A percentile compares a stretch with the other conserved stretches of the same genome.
Conservation (phyloP, 2,113 vertebrate genomes). For the Antechinus stuartii region DNA sequence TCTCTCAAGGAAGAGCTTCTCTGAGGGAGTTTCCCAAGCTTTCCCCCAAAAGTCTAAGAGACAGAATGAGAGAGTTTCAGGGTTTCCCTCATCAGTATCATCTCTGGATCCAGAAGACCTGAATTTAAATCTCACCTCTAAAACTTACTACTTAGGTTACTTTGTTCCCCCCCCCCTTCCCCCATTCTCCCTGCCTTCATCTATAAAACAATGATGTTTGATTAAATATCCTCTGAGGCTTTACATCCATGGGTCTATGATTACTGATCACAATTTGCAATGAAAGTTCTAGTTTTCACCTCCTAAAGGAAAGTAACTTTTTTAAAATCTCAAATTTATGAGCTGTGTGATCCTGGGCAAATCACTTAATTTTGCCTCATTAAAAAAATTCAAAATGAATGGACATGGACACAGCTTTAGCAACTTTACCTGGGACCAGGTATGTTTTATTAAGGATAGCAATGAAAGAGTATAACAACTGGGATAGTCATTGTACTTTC, state of each 20-base stretch:
- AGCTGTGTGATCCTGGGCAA: too few species aligned
- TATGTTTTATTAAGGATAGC: conserved; percentile 65
- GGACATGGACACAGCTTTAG: background rate
- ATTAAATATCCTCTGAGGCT: background rate
- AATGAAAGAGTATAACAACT: background rate
- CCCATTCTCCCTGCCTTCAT: background rate
- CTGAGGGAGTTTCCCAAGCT: too few species aligned
- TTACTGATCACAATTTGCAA: background rate
- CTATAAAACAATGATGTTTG: background rate
- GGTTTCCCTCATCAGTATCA: background rate
- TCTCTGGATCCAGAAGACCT: background rate
- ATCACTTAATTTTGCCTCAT: too few species aligned
- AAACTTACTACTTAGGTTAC: background rate
- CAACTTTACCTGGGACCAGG: conserved; percentile 14
- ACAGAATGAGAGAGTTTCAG: too few species aligned
- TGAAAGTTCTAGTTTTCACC: background rate
- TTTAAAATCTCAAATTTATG: background rate
- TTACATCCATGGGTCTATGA: background rate
- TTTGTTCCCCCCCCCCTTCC: background rate
- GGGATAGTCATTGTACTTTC: background rate
- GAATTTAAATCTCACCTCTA: background rate
- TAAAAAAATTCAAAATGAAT: too few species aligned
- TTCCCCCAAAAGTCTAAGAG: too few species aligned
- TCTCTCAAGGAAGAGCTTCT: too few species aligned
- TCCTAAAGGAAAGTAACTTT: background rate